Evolutionary conservation across 2,888 invertebrate genomes (phyloP).

Genomic region (Galeopsomyia nigrocyanea): DNA sequence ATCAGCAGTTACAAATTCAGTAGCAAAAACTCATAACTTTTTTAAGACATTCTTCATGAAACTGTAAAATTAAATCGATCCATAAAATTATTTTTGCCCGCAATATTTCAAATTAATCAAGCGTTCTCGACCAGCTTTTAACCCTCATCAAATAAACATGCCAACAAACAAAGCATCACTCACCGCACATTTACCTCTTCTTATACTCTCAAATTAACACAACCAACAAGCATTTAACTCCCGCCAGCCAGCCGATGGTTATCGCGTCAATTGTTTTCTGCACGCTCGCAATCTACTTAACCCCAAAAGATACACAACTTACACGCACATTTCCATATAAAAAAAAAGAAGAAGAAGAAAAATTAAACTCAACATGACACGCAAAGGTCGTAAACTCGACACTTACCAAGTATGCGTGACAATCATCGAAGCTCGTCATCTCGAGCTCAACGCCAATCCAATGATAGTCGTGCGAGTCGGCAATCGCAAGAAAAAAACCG

Average conservation of each 20-base stretch:
- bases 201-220: too few relatives aligned
- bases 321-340: not conserved
- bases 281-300: not conserved
- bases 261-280: not conserved
- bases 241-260: not conserved
- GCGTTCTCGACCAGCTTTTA: too few relatives aligned
- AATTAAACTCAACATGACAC: not conserved
- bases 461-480: conserved; percentile 76
- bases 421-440: conserved; percentile 77
- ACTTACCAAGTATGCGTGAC: conserved; percentile 75
- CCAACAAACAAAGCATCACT: too few relatives aligned
- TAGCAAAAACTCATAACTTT: too few relatives aligned
- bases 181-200: too few relatives aligned
- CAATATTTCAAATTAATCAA: too few relatives aligned
- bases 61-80: too few relatives aligned
- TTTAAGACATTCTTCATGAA: too few relatives aligned
- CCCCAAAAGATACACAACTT: not conserved
- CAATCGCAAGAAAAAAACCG: conserved; percentile 74
- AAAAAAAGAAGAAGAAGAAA: not conserved
- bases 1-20: too few relatives aligned
- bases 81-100: too few relatives aligned
- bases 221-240: too few relatives aligned
- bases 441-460: conserved; percentile 72
- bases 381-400: conserved; percentile 37
- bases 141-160: too few relatives aligned